Conservation (phyloP, 1,140 invertebrate species). For the Cotesia vestalis region DNA sequence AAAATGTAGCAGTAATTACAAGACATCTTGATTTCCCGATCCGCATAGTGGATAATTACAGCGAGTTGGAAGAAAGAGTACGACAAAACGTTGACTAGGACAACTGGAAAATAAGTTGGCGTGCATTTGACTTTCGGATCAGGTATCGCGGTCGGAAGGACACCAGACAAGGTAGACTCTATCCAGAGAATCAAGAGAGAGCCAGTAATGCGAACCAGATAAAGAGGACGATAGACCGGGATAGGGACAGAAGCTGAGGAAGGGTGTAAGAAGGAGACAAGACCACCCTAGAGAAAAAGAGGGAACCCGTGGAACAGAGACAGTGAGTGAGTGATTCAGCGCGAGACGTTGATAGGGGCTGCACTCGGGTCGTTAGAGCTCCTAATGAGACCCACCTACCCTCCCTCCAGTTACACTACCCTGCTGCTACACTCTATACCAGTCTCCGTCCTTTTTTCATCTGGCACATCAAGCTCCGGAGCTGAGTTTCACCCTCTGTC, state of each 20-base stretch:
- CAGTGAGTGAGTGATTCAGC: conserved; percentile 38
- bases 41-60: conserved; percentile 9
- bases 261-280: conserved; percentile 10
- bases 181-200: conserved; percentile 16
- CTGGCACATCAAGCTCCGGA: not conserved
- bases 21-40: not conserved
- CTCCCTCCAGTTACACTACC: conserved; percentile 8
- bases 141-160: conserved; percentile 34
- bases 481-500: conserved; percentile 1
- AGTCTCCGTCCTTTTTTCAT: not conserved
- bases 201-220: not conserved
- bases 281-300: conserved; percentile 25
- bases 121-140: conserved; percentile 36
- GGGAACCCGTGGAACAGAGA: conserved; percentile 27
- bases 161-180: conserved; percentile 4
- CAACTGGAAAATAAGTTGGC: conserved; percentile 22
- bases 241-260: not conserved
- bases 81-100: conserved; percentile 15
- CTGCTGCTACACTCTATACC: conserved; percentile 11
- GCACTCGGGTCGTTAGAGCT: conserved; percentile 60
- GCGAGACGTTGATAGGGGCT: conserved; percentile 44
- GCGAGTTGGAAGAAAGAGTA: conserved; percentile 6
- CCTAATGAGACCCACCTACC: conserved; percentile 53
- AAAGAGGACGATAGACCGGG: conserved; percentile 20
- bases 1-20: not conserved